Base-by-base conservation (phyloP, 2,888 invertebrate genomes). In the Merodon equestris region DNA sequence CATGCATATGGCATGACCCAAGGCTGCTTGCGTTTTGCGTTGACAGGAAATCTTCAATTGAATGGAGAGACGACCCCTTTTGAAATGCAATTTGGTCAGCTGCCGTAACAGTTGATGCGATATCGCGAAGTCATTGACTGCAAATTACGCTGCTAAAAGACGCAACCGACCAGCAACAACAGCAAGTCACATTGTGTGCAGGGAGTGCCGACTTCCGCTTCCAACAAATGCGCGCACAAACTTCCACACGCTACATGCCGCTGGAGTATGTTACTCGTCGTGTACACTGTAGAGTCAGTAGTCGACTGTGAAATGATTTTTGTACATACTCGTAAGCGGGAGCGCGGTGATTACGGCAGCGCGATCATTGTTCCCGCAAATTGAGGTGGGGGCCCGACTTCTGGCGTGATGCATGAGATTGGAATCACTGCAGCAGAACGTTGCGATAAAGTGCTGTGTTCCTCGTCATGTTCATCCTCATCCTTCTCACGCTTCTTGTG, bases 121-220 rank as follows among this genome's bases (percentile, higher is more conserved):
- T 79, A 63, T 70, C 74, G 74, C 56, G 68, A 68, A 79, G 74
- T 74, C 79, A 70, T 64, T 74, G 79, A 79, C 79, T 79, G 68
- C 74, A 73, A 63, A 63, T 73, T 70, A 58, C 51, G 48, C 67
- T 57, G 58, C 50, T 40, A 48, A 77, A 50, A 45, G 60, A 56
- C 54, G 40, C 1, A 64, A 50, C 34, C 44, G 38, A 57, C 63
- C 40, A 13, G 34, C 57, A 38, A 38, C n/a, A 15, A 45, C 13
- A 14, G 13, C 45, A 14, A 27, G 27, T 44, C n/a, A 70, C 64
- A 64, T 68, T 79, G 79, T 74, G 70, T 64, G 51, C 57, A 74
- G 79, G 79, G 79, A 79, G 79, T 79, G 79, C 68, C 79, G 74
- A 79, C 79, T 79, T 79, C 79, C 79, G 79, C 79, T 79, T 79